A percentile compares a stretch with the other conserved stretches of the same genome.
Evolutionary conservation across 2,113 vertebrate species (phyloP).

Genomic region (Danionella cerebrum): DNA sequence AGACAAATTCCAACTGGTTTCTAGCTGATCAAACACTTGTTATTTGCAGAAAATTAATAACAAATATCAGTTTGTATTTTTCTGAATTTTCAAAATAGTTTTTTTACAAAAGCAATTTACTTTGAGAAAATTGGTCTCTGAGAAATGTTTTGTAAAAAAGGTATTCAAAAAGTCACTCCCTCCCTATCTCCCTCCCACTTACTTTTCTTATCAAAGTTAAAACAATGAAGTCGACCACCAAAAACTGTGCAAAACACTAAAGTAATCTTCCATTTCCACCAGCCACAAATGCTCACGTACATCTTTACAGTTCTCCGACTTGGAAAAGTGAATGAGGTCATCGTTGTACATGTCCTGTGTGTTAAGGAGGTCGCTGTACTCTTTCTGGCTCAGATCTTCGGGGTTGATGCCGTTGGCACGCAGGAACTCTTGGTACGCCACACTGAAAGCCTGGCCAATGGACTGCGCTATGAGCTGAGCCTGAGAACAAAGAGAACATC

Average conservation of each 20-base stretch:
- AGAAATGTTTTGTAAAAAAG: too few relatives aligned
- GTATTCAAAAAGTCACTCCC: too few relatives aligned
- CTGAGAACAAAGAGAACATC: constrained; percentile 47
- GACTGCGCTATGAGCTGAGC: constrained; percentile 94
- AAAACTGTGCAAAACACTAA: not conserved
- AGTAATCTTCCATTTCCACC: not conserved
- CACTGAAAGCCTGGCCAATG: constrained; percentile 93
- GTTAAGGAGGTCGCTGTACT: constrained; percentile 92
- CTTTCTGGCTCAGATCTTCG: constrained; percentile 93
- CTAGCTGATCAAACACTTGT: too few relatives aligned
- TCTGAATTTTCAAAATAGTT: too few relatives aligned
- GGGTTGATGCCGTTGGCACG: constrained; percentile 94
- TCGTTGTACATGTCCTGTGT: constrained; percentile 98
- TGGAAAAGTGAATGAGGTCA: constrained; percentile 94
- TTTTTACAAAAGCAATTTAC: too few relatives aligned
- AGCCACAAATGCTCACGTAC: constrained; percentile 59
- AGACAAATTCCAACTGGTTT: too few relatives aligned
- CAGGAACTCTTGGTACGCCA: constrained; percentile 95
- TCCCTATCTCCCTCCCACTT: too few relatives aligned
- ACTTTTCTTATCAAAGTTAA: not conserved
- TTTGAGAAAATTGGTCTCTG: too few relatives aligned
- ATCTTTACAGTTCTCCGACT: constrained; percentile 97
- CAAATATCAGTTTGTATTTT: too few relatives aligned
- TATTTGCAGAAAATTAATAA: too few relatives aligned
- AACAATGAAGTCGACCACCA: not conserved